These are phyloP conservation scores for Auanema freiburgensis DNA, from an alignment of 2,888 invertebrate genomes.

Conservation along the genomic window DNA sequence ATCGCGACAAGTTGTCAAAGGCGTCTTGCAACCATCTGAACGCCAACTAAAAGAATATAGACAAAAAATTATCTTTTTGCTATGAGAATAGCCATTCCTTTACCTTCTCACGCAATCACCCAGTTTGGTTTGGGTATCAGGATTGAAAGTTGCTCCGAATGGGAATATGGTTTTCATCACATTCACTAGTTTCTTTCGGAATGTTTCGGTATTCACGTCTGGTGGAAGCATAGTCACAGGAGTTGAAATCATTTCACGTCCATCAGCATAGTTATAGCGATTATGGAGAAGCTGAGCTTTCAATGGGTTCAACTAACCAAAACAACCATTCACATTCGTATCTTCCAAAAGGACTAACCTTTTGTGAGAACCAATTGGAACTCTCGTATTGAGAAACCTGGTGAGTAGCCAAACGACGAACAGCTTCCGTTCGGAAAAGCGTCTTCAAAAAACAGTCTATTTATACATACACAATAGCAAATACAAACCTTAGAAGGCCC, in stretches of 20 bases:
- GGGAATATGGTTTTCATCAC: slow-evolving; percentile 13
- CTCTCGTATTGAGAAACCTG: background rate
- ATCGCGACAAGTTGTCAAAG: slow-evolving; percentile 10
- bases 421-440: slow-evolving; percentile 7
- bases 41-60: slow-evolving; percentile 16
- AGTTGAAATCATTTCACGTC: background rate
- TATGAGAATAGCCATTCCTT: background rate
- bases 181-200: background rate
- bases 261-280: slow-evolving; percentile 17
- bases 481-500: slow-evolving; percentile 14
- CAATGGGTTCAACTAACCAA: background rate
- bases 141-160: slow-evolving; percentile 12
- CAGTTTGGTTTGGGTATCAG: slow-evolving; percentile 11
- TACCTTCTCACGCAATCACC: slow-evolving; percentile 12
- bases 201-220: background rate
- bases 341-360: background rate
- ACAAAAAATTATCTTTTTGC: background rate
- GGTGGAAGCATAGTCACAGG: background rate
- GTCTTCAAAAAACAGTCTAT: slow-evolving; percentile 4
- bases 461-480: background rate
- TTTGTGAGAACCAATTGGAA: background rate
- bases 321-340: background rate
- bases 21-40: slow-evolving; percentile 16
- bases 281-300: slow-evolving; percentile 12
- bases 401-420: slow-evolving; percentile 15